Evolutionary conservation across 2,888 invertebrate species (phyloP), one percentile per base, ranked within the genome.

Genomic region (Eupeodes luniger): DNA sequence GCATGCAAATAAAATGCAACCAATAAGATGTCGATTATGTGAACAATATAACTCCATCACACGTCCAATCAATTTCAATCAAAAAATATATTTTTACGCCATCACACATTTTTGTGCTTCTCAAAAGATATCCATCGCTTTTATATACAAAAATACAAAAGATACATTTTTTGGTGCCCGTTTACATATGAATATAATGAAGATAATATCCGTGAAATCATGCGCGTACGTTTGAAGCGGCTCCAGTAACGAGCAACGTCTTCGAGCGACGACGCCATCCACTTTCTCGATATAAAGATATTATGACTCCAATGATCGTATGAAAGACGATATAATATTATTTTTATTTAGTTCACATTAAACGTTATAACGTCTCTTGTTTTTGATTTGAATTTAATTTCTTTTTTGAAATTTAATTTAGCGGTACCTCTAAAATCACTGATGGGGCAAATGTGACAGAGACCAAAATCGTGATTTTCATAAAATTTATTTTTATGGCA

Each of bases 401-500:
- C 5, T 53, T 70, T 40, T n/a, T 61, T n/a, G 19, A 7, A 40
- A n/a, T 44, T 69, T 36, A 36, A 69, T 79, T 76, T 74, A 86
- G 74, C 82, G 74, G 84, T 83, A 72, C 57, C 55, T 14, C 12
- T 44, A 69, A 36, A 19, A 27, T 62, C 69, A 19, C 44, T 72
- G 36, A 40, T 40, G 5, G 40, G 6, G 6, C 40, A 9, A 40
- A 66, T 62, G 84, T 85, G 88, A 75, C 85, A 81, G 19, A 49
- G 19, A 55, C 70, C 55, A 53, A 85, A 81, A 88, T 88, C 88
- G 88, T 88, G 88, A 88, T 85, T 88, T 88, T 85, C 88, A 88
- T 88, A 85, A 88, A 88, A 88, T 88, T 85, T 81, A 88, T 85
- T 88, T 88, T 88, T 85, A 88, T 81, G 84, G 84, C 87, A 77